A percentile compares a stretch with the other conserved stretches of the same genome.
These are phyloP conservation scores for Drosophila neutralis DNA, from an alignment of 2,888 invertebrate genomes.

Conservation along the genomic window DNA sequence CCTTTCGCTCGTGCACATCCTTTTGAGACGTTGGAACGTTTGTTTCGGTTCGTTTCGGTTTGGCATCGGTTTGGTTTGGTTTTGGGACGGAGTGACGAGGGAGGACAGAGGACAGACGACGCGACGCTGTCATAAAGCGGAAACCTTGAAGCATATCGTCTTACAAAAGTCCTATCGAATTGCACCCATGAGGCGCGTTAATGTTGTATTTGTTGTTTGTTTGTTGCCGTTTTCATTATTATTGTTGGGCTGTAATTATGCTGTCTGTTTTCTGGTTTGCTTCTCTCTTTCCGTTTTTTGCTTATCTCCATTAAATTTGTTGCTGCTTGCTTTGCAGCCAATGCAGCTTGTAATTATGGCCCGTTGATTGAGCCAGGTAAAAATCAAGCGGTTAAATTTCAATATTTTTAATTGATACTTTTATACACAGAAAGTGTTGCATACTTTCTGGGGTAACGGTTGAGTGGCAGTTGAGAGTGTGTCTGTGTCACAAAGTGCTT, in stretches of 20 bases:
- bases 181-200: constrained; percentile 69
- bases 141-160: constrained; percentile 78
- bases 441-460: constrained; percentile 36
- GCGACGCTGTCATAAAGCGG: constrained; percentile 64
- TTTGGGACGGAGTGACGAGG: constrained; percentile 13
- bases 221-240: constrained; percentile 44
- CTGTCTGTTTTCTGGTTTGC: constrained; percentile 38
- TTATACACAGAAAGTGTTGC: constrained; percentile 42
- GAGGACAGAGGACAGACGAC: constrained; percentile 21
- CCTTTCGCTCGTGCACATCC: constrained; percentile 14
- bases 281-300: constrained; percentile 4
- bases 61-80: constrained; percentile 14
- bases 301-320: constrained; percentile 26
- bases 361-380: constrained; percentile 27
- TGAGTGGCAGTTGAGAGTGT: neutral
- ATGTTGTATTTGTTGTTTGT: constrained; percentile 37
- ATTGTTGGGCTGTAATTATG: constrained; percentile 66
- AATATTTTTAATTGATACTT: constrained; percentile 38
- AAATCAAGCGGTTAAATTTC: constrained; percentile 29
- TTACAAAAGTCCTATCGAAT: constrained; percentile 69
- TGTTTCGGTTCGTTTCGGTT: constrained; percentile 4
- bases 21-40: constrained; percentile 9
- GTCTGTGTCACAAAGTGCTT: neutral
- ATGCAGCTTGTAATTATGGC: constrained; percentile 45
- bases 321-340: constrained; percentile 38